Percentiles rank a stretch among this genome's conserved stretches.
phyloP scores from a whole-genome alignment of 2,113 vertebrate genomes.

The Trematomus loennbergii region DNA sequence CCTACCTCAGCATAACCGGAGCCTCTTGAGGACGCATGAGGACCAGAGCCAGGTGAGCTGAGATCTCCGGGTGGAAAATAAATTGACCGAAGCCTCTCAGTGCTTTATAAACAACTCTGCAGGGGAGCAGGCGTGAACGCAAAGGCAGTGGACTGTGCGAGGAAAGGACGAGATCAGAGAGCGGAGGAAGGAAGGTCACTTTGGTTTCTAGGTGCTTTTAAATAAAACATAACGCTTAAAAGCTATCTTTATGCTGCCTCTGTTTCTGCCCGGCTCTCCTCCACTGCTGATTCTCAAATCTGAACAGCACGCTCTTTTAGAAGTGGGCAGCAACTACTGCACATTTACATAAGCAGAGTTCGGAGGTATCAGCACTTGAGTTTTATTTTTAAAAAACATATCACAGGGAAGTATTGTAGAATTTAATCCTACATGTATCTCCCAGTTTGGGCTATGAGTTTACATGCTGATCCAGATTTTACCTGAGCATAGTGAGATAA shows the following conservation, averaged over 20 bases:
- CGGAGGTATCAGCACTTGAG: not conserved
- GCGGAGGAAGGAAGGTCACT: conserved; percentile 25
- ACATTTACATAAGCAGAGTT: conserved; percentile 36
- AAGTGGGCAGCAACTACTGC: not conserved
- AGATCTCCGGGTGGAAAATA: conserved; percentile 11
- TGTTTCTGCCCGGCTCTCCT: not conserved
- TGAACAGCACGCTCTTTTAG: not conserved
- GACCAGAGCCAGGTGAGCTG: not conserved
- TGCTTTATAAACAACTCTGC: conserved; percentile 24
- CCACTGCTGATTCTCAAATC: conserved; percentile 2
- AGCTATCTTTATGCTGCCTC: conserved; percentile 22
- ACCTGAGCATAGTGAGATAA: not conserved
- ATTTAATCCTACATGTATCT: not conserved
- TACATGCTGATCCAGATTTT: not conserved
- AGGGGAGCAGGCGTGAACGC: not conserved
- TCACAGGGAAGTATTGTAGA: not conserved
- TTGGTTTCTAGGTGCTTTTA: conserved; percentile 29
- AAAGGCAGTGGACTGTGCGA: conserved; percentile 10
- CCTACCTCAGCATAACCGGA: not conserved
- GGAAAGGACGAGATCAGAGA: conserved; percentile 29
- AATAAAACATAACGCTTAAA: conserved; percentile 39
- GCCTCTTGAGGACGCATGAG: not conserved
- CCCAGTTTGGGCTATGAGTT: not conserved
- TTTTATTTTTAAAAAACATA: not conserved
- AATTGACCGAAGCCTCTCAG: not conserved